Evolutionary conservation across 2,113 vertebrate genomes (phyloP), one percentile per base, ranked within the genome.

Genomic region (Rhegmatorhina hoffmannsi): DNA sequence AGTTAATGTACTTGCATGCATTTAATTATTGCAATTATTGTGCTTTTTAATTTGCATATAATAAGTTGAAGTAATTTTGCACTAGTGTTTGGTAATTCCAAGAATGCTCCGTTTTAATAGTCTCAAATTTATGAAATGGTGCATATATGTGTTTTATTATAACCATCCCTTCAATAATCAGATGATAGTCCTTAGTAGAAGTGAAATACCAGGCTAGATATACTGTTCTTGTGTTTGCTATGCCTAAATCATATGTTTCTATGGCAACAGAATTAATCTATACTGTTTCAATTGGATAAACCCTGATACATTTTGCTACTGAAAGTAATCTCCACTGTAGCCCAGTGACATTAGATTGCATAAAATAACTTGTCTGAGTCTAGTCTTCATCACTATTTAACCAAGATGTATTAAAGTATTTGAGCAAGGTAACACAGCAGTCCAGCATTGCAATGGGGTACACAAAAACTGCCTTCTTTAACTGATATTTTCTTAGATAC

Each of bases 311-410:
- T 95, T 96, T 96, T 89, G 12, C 78, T 87, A 92, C 82, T 59
- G 56, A 58, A 88, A 91, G 73, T 93, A 94, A 91, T 83, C 76
- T 92, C 75, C 63, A 3, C 52, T 94, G 68, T 89, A 94, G 84
- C 64, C 74, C 87, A 67, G 55, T 40, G 21, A 87, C 87, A 84
- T 67, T 80, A 92, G 74, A 84, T 70, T 95, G 76, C 77, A 85
- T 84, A 75, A 92, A 97, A 95, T 92, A 89, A 93, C 95, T 88
- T 87, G 59, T 78, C 49, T 90, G 52, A 93, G n/a, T 74, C 72
- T 89, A 86, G 83, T 93, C 55, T 87, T 94, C 62, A 79, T 84
- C 79, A 52, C 34, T 73, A 8, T 84, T 92, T 95, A 87, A 92
- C 60, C 38, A 78, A 83, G 64, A 72, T 75, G 79, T 88, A 93